Evolutionary conservation across 2,113 vertebrate genomes (phyloP).

Genomic region (Neodontobutis hainanensis): DNA sequence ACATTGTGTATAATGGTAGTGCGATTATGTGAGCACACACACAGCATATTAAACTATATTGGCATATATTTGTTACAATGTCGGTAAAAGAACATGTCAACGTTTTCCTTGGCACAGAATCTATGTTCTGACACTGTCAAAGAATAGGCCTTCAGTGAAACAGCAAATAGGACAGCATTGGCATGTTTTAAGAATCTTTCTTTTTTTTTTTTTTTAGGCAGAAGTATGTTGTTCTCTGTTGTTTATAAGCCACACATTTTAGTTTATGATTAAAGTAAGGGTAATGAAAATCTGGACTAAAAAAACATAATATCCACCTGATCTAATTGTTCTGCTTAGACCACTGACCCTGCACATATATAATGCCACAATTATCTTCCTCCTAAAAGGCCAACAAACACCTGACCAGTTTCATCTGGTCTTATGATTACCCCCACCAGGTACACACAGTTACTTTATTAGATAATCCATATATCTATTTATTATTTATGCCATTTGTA

Average conservation of each 20-base stretch:
- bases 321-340: no score
- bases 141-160: slow-evolving; percentile 1
- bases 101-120: slow-evolving; percentile 36
- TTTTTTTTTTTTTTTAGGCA: no score
- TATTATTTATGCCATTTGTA: neutral
- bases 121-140: slow-evolving; percentile 22
- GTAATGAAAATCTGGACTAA: no score
- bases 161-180: neutral
- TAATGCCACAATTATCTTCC: no score
- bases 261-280: no score
- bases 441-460: slow-evolving; percentile 1
- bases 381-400: slow-evolving; percentile 27
- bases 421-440: neutral
- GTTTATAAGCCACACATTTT: neutral
- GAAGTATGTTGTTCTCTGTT: neutral
- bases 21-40: slow-evolving; percentile 20
- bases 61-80: slow-evolving; percentile 40
- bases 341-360: no score
- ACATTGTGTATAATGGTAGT: neutral
- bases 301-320: no score
- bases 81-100: neutral
- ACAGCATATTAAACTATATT: slow-evolving; percentile 21
- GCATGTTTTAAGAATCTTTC: neutral
- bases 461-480: slow-evolving; percentile 1
- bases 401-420: slow-evolving; percentile 58